These are phyloP conservation scores for Diploscapter pachys DNA, from an alignment of 1,140 invertebrate genomes.

Conservation along the genomic window DNA sequence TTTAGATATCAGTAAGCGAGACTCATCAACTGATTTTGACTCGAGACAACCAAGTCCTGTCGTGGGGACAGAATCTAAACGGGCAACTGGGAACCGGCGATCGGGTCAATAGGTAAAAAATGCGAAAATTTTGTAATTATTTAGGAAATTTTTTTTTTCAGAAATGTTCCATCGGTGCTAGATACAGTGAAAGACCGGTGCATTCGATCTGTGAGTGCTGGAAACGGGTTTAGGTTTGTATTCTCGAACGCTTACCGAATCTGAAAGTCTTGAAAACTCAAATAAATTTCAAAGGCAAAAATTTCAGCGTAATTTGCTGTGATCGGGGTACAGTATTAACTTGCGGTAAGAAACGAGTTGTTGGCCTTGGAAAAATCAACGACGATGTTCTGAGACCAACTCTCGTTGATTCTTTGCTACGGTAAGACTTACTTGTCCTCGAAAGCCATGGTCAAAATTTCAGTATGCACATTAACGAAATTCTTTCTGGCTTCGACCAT, in stretches of 20 bases:
- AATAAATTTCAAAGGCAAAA: constrained; percentile 50
- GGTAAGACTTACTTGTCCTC: constrained; percentile 1
- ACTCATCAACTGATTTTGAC: constrained; percentile 72
- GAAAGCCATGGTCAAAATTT: constrained; percentile 12
- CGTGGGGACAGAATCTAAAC: constrained; percentile 70
- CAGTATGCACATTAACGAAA: constrained; percentile 68
- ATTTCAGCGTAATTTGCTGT: constrained; percentile 69
- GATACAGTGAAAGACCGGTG: too few species aligned
- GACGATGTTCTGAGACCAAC: constrained; percentile 66
- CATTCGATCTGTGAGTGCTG: constrained; percentile 15
- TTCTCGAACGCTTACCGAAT: background rate
- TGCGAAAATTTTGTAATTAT: constrained; percentile 4
- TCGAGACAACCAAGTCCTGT: constrained; percentile 68
- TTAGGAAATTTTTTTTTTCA: too few species aligned
- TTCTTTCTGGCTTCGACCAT: constrained; percentile 70
- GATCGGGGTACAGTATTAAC: constrained; percentile 71
- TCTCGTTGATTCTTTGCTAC: constrained; percentile 61
- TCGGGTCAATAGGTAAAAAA: constrained; percentile 40
- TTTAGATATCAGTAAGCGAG: constrained; percentile 36
- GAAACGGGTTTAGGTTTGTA: constrained; percentile 16
- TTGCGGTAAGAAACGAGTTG: constrained; percentile 71
- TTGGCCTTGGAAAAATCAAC: constrained; percentile 71
- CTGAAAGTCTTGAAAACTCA: constrained; percentile 26
- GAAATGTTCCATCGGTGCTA: too few species aligned
- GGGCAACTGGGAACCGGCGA: constrained; percentile 72